Conservation (phyloP, 2,113 vertebrate species). For the Hydropotes inermis region DNA sequence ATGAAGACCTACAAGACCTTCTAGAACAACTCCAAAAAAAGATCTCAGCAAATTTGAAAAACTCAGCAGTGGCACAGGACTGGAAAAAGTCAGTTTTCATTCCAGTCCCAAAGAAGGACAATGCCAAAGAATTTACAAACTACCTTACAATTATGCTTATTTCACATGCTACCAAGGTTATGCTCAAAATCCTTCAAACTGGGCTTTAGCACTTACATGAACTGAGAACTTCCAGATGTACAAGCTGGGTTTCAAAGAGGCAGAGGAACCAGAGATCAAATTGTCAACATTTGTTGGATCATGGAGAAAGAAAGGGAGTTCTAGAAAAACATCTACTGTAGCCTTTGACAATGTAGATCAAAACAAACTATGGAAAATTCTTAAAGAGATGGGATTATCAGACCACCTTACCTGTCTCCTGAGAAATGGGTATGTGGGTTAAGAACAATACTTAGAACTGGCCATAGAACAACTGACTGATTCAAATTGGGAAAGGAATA, state of each 20-base stretch:
- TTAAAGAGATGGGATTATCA: not conserved
- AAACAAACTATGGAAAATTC: not conserved
- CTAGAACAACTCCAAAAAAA: not conserved
- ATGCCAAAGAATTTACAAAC: not conserved
- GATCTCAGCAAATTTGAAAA: not conserved
- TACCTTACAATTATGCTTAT: not conserved
- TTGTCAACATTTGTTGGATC: not conserved
- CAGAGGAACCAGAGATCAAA: not conserved
- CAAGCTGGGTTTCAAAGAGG: not conserved
- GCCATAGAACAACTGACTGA: not conserved
- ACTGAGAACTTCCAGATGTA: not conserved
- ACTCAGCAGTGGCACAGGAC: not conserved
- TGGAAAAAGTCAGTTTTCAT: not conserved
- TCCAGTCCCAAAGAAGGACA: not conserved
- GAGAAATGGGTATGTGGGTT: not conserved
- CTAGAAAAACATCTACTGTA: not conserved
- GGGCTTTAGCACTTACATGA: not conserved
- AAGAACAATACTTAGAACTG: not conserved
- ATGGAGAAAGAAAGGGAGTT: not conserved
- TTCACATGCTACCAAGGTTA: not conserved
- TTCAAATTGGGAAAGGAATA: not conserved
- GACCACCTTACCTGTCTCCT: not conserved
- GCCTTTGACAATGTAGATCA: not conserved
- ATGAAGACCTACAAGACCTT: not conserved
- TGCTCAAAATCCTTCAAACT: not conserved